Percentiles rank a stretch among this genome's conserved stretches.
These are phyloP conservation scores for Piaya cayana DNA, from an alignment of 2,113 vertebrate genomes.

Conservation along the genomic window DNA sequence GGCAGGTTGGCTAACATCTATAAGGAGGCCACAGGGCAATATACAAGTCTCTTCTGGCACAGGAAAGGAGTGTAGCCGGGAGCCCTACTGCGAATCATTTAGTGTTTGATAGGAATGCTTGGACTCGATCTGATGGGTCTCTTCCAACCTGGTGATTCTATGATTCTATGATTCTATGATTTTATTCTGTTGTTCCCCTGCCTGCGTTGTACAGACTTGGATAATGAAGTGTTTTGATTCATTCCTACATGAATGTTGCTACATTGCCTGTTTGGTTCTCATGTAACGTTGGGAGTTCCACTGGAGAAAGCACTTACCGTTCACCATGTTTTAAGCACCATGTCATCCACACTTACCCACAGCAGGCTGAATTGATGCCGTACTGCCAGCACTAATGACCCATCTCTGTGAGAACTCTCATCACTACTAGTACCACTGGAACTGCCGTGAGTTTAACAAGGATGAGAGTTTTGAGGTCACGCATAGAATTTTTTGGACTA, in stretches of 20 bases:
- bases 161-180: too few species aligned
- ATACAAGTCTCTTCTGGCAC: neutral
- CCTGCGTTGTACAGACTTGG: neutral
- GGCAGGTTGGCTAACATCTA: neutral
- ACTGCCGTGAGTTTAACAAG: neutral
- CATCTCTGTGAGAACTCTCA: neutral
- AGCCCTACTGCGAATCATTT: neutral
- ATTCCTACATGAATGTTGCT: neutral
- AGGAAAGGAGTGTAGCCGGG: neutral
- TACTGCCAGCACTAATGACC: neutral
- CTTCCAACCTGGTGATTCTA: too few species aligned
- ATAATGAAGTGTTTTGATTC: neutral
- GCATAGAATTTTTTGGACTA: neutral
- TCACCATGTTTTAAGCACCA: neutral
- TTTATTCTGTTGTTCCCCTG: neutral
- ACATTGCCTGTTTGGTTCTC: neutral
- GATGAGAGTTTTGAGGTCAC: neutral
- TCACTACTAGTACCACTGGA: neutral
- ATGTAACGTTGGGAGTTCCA: neutral
- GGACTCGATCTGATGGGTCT: too few species aligned
- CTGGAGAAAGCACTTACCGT: rapidly evolving
- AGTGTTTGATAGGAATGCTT: too few species aligned
- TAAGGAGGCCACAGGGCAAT: neutral
- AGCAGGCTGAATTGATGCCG: neutral
- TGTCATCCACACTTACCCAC: neutral